Evolutionary conservation across 2,113 vertebrate genomes (phyloP).

Genomic region (Lophura nycthemera): DNA sequence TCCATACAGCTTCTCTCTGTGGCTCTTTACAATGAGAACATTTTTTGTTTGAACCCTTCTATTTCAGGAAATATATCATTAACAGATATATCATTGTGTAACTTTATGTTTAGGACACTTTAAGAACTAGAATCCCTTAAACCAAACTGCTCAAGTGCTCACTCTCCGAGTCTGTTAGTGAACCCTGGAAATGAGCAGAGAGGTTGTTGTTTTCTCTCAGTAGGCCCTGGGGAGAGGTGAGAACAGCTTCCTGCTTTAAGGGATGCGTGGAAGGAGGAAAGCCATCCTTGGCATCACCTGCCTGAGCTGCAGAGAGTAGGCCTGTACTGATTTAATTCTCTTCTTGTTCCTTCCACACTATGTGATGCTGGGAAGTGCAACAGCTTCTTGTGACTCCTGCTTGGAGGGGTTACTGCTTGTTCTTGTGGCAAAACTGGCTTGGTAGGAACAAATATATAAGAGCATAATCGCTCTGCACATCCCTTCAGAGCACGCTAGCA

Average conservation of each 20-base stretch:
- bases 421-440: not conserved
- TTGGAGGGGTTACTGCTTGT: not conserved
- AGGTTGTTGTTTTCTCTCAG: not conserved
- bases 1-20: not conserved
- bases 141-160: not conserved
- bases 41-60: not conserved
- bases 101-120: not conserved
- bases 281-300: not conserved
- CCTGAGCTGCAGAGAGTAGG: not conserved
- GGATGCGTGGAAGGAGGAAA: not conserved
- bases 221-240: not conserved
- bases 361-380: not conserved
- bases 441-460: not conserved
- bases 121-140: not conserved
- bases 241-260: not conserved
- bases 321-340: not conserved
- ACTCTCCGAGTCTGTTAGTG: not conserved
- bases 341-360: not conserved
- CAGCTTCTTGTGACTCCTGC: not conserved
- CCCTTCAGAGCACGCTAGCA: rapidly evolving
- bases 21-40: not conserved
- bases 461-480: not conserved
- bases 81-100: not conserved
- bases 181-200: not conserved
- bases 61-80: not conserved